phyloP scores from a whole-genome alignment of 2,888 invertebrate species.

The Phaonia tiefii region DNA sequence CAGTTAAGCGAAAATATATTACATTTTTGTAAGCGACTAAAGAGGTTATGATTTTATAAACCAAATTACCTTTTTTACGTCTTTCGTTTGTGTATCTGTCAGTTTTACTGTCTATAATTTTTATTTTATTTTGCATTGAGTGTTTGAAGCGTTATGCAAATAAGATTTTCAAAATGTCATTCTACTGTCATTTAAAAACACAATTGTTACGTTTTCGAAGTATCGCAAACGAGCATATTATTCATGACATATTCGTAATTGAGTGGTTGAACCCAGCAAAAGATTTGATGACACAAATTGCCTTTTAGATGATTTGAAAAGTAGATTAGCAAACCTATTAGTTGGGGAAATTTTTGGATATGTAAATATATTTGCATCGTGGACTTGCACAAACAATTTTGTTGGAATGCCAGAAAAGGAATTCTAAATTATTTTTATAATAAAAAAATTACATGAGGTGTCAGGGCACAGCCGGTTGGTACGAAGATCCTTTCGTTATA shows the following conservation, averaged over 20 bases:
- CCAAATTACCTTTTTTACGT: slow-evolving; percentile 38
- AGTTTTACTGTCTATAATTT: neutral
- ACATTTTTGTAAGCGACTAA: slow-evolving; percentile 4
- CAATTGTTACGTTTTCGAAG: slow-evolving; percentile 13
- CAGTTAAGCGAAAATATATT: slow-evolving; percentile 33
- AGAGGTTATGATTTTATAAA: slow-evolving; percentile 40
- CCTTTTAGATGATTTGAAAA: too few species aligned
- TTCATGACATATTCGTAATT: neutral
- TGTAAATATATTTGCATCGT: too few species aligned
- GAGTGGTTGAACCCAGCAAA: neutral
- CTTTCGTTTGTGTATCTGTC: neutral
- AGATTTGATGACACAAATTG: too few species aligned
- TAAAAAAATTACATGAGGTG: too few species aligned
- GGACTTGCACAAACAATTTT: too few species aligned
- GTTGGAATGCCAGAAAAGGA: too few species aligned
- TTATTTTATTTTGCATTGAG: neutral
- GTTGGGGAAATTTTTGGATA: too few species aligned
- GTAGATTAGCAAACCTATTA: too few species aligned
- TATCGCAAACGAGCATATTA: slow-evolving; percentile 2
- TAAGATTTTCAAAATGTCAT: slow-evolving; percentile 30
- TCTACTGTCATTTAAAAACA: slow-evolving; percentile 23
- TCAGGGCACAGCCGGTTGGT: too few species aligned
- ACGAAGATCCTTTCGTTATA: too few species aligned
- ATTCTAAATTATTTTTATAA: too few species aligned
- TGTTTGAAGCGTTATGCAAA: slow-evolving; percentile 19